These are phyloP conservation scores for Caloenas nicobarica DNA, from an alignment of 2,113 vertebrate genomes.

Conservation along the genomic window DNA sequence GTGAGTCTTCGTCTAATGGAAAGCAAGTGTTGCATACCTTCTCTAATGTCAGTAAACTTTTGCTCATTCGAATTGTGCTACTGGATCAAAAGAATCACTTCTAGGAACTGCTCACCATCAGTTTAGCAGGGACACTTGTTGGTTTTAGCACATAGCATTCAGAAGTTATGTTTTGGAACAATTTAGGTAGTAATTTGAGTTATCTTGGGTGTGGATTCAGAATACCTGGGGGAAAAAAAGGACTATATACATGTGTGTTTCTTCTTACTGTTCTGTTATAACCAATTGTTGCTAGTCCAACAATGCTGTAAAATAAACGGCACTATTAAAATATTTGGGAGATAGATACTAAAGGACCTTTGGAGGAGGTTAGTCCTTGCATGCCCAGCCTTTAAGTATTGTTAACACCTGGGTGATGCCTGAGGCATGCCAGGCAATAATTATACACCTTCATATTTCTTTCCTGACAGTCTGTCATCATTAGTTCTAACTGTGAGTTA, in stretches of 20 bases:
- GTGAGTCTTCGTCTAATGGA: background rate
- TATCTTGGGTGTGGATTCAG: background rate
- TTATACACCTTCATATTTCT: conserved; percentile 68
- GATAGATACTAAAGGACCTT: conserved; percentile 44
- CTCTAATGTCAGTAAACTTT: background rate
- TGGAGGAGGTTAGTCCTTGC: conserved; percentile 67
- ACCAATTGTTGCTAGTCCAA: background rate
- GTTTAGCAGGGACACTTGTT: background rate
- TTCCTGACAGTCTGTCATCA: conserved; percentile 73
- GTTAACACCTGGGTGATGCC: conserved; percentile 76
- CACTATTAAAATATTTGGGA: background rate
- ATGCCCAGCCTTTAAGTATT: conserved; percentile 67
- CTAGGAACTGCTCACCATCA: background rate
- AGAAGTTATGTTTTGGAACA: background rate
- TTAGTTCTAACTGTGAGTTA: conserved; percentile 46
- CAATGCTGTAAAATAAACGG: background rate
- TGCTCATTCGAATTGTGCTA: background rate
- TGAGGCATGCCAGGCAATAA: conserved; percentile 66
- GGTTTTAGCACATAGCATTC: background rate
- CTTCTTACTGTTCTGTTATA: background rate
- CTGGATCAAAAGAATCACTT: background rate
- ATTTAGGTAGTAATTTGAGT: background rate
- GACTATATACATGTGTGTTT: background rate
- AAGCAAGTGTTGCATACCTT: background rate
- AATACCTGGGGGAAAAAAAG: background rate